A percentile compares a stretch with the other conserved stretches of the same genome.
Conservation (phyloP, 2,888 invertebrate species). For the Brachynemurus nebulosus region DNA sequence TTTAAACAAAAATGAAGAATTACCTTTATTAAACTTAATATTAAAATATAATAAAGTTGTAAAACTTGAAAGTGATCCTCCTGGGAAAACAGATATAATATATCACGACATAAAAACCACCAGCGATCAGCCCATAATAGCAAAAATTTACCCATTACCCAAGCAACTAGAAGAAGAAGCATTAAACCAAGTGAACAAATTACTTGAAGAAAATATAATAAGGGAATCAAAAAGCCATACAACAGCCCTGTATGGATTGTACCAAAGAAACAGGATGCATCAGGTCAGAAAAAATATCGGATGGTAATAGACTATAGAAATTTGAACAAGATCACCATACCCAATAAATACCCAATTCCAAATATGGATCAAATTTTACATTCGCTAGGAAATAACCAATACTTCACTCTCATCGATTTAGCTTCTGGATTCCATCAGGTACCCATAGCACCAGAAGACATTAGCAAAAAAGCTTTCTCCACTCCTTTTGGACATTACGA, state of each 20-base stretch:
- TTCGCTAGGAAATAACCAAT: neutral
- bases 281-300: neutral
- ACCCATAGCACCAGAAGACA: conserved; percentile 5
- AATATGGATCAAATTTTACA: neutral
- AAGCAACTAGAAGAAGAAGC: neutral
- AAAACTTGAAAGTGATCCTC: neutral
- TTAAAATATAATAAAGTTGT: neutral
- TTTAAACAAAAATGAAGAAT: neutral
- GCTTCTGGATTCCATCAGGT: conserved; percentile 1
- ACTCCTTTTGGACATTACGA: conserved; percentile 14
- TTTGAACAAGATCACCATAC: neutral
- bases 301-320: neutral
- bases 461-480: conserved; percentile 14
- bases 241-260: neutral
- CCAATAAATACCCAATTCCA: neutral
- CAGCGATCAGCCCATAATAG: neutral
- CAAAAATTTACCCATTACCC: neutral
- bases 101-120: neutral
- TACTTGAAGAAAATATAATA: neutral
- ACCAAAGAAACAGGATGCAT: neutral
- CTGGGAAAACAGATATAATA: neutral
- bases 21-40: neutral
- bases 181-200: neutral
- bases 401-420: neutral
- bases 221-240: neutral